Evolutionary conservation across 2,797 vertebrate genomes (phyloP).

Genomic region (Chloroceryle inda): DNA sequence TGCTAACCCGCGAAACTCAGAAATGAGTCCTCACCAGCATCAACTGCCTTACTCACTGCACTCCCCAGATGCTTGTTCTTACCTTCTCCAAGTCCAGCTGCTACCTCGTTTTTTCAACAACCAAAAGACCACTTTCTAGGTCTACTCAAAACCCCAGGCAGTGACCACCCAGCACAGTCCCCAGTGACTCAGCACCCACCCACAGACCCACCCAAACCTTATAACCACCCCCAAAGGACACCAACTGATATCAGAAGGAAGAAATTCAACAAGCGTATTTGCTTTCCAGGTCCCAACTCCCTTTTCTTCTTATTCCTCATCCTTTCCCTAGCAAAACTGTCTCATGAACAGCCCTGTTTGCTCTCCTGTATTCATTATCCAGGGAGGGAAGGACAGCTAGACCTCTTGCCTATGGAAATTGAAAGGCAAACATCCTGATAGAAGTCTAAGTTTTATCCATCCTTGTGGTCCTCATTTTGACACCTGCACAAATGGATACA

Average conservation of each 20-base stretch:
- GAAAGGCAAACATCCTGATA: neutral
- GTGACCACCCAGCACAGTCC: neutral
- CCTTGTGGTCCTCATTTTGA: accelerated
- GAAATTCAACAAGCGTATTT: neutral
- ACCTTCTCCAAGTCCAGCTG: neutral
- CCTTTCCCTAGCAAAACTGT: neutral
- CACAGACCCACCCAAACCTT: neutral
- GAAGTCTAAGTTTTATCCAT: neutral
- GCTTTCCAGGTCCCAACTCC: neutral
- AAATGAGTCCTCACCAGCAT: neutral
- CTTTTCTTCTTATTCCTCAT: neutral
- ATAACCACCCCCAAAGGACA: neutral
- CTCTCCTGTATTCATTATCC: neutral
- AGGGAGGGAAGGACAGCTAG: neutral
- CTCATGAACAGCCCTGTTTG: neutral
- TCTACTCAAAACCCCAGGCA: too few species aligned
- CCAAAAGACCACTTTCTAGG: neutral
- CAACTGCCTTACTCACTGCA: neutral
- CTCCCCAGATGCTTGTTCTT: neutral
- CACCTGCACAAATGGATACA: neutral
- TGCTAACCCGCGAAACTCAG: neutral
- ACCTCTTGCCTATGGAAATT: neutral
- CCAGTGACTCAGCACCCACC: neutral
- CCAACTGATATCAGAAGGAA: neutral
- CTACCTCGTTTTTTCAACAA: neutral